Conservation (phyloP, 2,888 invertebrate genomes). For the Orthosia cruda region DNA sequence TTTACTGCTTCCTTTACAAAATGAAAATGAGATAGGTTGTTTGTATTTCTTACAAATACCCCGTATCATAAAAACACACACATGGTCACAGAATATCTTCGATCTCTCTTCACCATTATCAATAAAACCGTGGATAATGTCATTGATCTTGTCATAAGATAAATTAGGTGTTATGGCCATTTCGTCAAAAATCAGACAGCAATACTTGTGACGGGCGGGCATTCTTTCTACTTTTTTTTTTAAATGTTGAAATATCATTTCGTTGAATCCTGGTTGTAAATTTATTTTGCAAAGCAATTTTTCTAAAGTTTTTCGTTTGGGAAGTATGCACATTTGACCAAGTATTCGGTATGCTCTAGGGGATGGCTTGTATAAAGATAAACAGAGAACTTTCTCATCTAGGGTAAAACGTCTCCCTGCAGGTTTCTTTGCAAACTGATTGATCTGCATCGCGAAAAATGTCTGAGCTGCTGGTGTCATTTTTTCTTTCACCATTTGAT, state of each 20-base stretch:
- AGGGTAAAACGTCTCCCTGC: no score
- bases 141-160: conserved; percentile 1
- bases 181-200: conserved; percentile 4
- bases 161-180: conserved; percentile 5
- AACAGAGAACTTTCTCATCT: no score
- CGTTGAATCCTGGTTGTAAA: no score
- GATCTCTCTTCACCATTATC: conserved; percentile 2
- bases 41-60: no score
- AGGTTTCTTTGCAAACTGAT: neutral
- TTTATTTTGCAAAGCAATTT: no score
- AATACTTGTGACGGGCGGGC: neutral
- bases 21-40: no score
- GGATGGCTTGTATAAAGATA: neutral
- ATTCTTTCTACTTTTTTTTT: no score
- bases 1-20: no score
- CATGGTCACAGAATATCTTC: conserved; percentile 3
- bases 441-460: conserved; percentile 3
- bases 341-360: conserved; percentile 10
- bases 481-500: conserved; percentile 8
- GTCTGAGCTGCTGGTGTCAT: neutral
- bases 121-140: conserved; percentile 1
- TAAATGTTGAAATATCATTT: no score
- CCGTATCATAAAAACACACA: no score
- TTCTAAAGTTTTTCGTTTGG: neutral
- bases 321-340: conserved; percentile 1